phyloP scores from a whole-genome alignment of 2,888 invertebrate genomes.

The Mamestra brassicae region DNA sequence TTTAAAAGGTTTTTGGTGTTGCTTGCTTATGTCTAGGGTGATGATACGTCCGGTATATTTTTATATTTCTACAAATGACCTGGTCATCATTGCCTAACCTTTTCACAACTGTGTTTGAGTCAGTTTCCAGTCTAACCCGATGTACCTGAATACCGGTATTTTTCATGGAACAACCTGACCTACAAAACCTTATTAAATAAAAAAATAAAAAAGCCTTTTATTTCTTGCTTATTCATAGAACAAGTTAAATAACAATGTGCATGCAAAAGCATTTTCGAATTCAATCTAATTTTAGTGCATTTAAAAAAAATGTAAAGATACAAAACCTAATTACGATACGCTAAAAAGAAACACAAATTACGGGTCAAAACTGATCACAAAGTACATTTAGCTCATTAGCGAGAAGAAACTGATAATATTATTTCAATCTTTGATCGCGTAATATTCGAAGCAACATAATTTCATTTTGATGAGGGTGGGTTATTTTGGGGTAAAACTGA shows the following conservation, averaged over 20 bases:
- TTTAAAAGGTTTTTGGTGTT: neutral
- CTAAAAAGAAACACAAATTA: neutral
- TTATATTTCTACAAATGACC: too few relatives aligned
- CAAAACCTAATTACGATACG: neutral
- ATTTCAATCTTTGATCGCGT: constrained; percentile 29
- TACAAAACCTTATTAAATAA: neutral
- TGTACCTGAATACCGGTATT: neutral
- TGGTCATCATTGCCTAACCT: neutral
- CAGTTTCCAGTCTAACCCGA: neutral
- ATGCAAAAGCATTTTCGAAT: too few relatives aligned
- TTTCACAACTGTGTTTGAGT: neutral
- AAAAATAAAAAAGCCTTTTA: too few relatives aligned
- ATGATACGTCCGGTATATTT: neutral
- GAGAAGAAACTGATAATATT: constrained; percentile 18
- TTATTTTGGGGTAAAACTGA: constrained; percentile 16
- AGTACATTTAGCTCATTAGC: constrained; percentile 5
- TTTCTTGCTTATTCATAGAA: too few relatives aligned
- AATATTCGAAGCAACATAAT: constrained; percentile 37
- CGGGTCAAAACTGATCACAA: constrained; percentile 6
- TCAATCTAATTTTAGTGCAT: too few relatives aligned
- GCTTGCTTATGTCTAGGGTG: neutral
- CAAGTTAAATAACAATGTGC: too few relatives aligned
- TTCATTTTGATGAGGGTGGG: constrained; percentile 52
- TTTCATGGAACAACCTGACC: neutral
- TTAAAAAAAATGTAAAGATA: too few relatives aligned